Base-by-base conservation (phyloP, 2,113 vertebrate genomes). In the Epinephelus moara region DNA sequence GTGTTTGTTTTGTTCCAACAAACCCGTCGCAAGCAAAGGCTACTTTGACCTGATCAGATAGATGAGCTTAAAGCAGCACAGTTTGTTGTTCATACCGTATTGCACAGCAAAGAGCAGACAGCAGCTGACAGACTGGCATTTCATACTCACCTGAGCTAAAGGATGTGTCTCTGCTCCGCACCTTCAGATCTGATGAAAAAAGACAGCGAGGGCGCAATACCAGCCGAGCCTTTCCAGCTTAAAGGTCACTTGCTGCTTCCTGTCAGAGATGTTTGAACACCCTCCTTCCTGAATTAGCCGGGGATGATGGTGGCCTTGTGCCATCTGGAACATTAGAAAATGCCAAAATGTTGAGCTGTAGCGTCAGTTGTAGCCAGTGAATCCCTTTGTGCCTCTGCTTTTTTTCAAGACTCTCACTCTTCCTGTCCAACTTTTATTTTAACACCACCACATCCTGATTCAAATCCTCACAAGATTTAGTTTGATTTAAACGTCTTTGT, bases 181-280 rank as follows among this genome's bases (percentile, higher is more conserved):
- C 68, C 23, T 84, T 67, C 56, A 53, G 30, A 37, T 75, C 59
- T 84, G 80, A 86, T 85, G 85, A 62, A 78, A 69, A 79, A 67
- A 77, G 89, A 87, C 84, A 86, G 81, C 30, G 3, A 75, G 37
- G 74, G 45, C 7, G 71, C 64, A 27, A 50, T 37, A 80, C 52
- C 86, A 86, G 86, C 67, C 14, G 1, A 82, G 56, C 80, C 63
- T 81, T 84, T 85, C 84, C 88, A 88, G 81, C 83, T 72, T 89
- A 93, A 95, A 94, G 91, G 90, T 92, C 91, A 92, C 62, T 30
- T 74, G 61, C 84, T 84, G 83, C 74, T 90, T 83, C 75, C 86
- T 75, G 80, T 84, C 91, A 87, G 14, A 87, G 82, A 85, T n/a
- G 75, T 74, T 74, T 66, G 30, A 85, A 68, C 55, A 10, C 40